A percentile compares a stretch with the other conserved stretches of the same genome.
Evolutionary conservation across 2,113 vertebrate genomes (phyloP).

Genomic region (Sceloporus undulatus): DNA sequence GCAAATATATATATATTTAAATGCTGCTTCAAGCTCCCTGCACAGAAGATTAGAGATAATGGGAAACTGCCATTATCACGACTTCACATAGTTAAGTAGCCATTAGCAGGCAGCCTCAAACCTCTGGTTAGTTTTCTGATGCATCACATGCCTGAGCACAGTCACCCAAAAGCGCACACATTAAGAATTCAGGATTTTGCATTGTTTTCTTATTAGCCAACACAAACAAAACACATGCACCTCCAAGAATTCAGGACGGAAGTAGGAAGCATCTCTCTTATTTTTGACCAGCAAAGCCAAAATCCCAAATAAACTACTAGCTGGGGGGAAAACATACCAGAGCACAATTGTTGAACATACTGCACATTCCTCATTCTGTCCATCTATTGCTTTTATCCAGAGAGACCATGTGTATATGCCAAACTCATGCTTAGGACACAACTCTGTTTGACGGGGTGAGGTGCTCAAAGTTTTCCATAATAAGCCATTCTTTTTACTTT

Average conservation of each 20-base stretch:
- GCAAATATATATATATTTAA: neutral
- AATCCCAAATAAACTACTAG: neutral
- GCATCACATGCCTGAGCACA: neutral
- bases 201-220: neutral
- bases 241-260: neutral
- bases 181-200: neutral
- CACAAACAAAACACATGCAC: neutral
- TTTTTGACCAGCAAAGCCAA: conserved; percentile 24
- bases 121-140: neutral
- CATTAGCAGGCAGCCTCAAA: neutral
- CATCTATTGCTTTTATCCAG: conserved; percentile 31
- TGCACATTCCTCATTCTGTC: conserved; percentile 67
- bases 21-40: neutral
- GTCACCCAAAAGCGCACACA: neutral
- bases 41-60: neutral
- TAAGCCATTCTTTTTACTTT: neutral
- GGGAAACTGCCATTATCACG: neutral
- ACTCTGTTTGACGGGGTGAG: neutral
- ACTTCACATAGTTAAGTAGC: neutral
- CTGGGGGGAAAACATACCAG: no score
- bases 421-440: conserved; percentile 27
- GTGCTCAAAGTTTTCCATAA: conserved; percentile 7
- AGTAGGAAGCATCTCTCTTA: neutral
- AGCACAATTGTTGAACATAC: conserved; percentile 21
- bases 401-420: neutral